Base-by-base conservation (phyloP, 1,140 invertebrate species). In the Hycleus cichorii region DNA sequence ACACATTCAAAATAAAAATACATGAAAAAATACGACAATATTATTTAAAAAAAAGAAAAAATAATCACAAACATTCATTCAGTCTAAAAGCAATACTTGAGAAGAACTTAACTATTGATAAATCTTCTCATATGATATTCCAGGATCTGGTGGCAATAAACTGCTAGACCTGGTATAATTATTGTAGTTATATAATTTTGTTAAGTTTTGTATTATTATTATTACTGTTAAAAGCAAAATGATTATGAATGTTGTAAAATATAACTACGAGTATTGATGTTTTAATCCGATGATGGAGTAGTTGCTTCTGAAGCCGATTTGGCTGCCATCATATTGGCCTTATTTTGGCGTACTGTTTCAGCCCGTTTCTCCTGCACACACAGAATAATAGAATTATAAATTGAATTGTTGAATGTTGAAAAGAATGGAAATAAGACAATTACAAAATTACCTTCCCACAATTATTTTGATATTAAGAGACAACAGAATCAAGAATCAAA, bases 341-440 rank as follows among this genome's bases (percentile, higher is more conserved):
- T 91, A 72, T 93, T 93, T 76, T 90, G 87, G 66, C 90, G 86
- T 57, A 93, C 90, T 63, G 88, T 75, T 72, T 91, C 88, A 45
- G 88, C 88, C 69, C 88, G 88, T 69, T 84, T 85, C 75, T 92
- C 90, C 90, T 93, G 76, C 42, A 81, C 51, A 12, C 40, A 63
- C 32, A 48, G 40, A 27, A 57, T 8, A 26, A 49, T 18, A 18
- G 1, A 18, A 18, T 18, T 18, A 18, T 18, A 18, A 18, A 18
- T 1, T 18, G 18, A 18, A 18, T 1, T 18, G 18, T 18, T 18
- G 18, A 18, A 18, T 18, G 1, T 18, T 18, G 0, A 18, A 18
- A 18, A 18, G 0, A 39, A 56, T 46, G 47, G 45, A 44, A 49
- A 42, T 10, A 50, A 44, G 42, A 52, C 18, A 58, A 52, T n/a